Percentiles rank a stretch among this genome's conserved stretches.
Conservation (phyloP, 2,888 invertebrate genomes). For the Rosalia funebris region DNA sequence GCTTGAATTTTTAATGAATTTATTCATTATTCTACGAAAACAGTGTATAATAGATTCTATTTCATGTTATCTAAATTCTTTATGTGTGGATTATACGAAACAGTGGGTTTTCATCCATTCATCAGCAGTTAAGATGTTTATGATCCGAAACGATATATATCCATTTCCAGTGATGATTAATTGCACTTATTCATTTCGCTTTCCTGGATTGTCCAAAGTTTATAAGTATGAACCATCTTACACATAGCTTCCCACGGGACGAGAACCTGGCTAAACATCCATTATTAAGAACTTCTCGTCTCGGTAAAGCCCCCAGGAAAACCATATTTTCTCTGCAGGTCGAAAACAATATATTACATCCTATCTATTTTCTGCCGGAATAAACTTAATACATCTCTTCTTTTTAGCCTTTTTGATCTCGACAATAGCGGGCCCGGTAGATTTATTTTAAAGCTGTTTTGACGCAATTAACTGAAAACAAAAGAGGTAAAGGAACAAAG, state of each 20-base stretch:
- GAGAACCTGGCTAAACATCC: not conserved
- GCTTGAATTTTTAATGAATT: too few relatives aligned
- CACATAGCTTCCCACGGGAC: not conserved
- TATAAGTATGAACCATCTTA: not conserved
- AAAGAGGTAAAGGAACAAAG: not conserved
- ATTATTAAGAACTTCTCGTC: slow-evolving; percentile 2
- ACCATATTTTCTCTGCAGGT: not conserved
- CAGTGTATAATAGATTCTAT: too few relatives aligned
- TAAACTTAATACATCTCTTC: not conserved
- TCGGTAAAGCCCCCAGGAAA: not conserved
- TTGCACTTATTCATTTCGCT: not conserved
- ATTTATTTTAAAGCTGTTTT: slow-evolving; percentile 17
- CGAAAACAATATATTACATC: slow-evolving; percentile 3
- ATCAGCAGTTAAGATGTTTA: not conserved
- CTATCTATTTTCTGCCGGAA: not conserved
- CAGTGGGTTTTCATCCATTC: too few relatives aligned
- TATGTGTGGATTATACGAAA: too few relatives aligned
- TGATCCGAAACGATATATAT: not conserved
- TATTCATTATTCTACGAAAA: too few relatives aligned
- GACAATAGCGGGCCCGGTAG: slow-evolving; percentile 8
- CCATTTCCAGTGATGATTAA: not conserved
- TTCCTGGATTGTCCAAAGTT: not conserved
- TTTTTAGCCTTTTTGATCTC: not conserved
- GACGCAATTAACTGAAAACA: slow-evolving; percentile 7
- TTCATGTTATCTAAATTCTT: too few relatives aligned